Percentiles rank a stretch among this genome's conserved stretches.
Conservation (phyloP, 2,797 vertebrate genomes). For the Oryzias dopingdopingensis region DNA sequence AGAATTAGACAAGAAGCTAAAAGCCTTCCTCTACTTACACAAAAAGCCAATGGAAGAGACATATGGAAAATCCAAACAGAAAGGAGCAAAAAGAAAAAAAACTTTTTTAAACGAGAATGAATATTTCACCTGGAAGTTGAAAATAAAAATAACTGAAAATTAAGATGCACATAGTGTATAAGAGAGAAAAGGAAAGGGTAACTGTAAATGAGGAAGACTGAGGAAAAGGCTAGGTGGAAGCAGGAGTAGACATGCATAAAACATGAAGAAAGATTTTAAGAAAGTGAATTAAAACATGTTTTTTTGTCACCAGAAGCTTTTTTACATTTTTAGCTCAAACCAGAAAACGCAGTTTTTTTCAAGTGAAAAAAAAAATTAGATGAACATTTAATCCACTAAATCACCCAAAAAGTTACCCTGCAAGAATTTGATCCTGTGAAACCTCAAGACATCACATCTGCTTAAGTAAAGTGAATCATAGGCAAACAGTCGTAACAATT, state of each 20-base stretch:
- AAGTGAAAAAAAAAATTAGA: no score
- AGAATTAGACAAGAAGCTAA: conserved; percentile 69
- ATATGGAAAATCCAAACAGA: conserved; percentile 24
- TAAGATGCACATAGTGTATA: conserved; percentile 28
- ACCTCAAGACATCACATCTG: conserved; percentile 14
- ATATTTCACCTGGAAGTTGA: no score
- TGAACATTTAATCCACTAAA: not conserved
- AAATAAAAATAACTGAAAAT: conserved; percentile 15
- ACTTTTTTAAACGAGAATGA: no score
- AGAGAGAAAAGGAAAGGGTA: conserved; percentile 37
- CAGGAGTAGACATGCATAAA: conserved; percentile 53
- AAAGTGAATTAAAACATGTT: conserved; percentile 33
- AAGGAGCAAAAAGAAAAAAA: conserved; percentile 4
- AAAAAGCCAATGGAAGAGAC: conserved; percentile 50
- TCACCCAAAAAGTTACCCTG: conserved; percentile 22
- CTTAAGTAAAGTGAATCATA: not conserved
- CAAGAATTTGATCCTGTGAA: conserved; percentile 7
- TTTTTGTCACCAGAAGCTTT: conserved; percentile 15
- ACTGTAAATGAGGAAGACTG: conserved; percentile 41
- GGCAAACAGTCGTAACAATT: no score
- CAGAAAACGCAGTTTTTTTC: conserved; percentile 9
- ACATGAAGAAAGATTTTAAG: conserved; percentile 28
- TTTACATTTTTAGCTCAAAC: conserved; percentile 33
- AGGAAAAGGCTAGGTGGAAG: conserved; percentile 28
- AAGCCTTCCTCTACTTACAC: conserved; percentile 55